Evolutionary conservation across 2,797 vertebrate genomes (phyloP).

Genomic region (Leptatherina wallacei): DNA sequence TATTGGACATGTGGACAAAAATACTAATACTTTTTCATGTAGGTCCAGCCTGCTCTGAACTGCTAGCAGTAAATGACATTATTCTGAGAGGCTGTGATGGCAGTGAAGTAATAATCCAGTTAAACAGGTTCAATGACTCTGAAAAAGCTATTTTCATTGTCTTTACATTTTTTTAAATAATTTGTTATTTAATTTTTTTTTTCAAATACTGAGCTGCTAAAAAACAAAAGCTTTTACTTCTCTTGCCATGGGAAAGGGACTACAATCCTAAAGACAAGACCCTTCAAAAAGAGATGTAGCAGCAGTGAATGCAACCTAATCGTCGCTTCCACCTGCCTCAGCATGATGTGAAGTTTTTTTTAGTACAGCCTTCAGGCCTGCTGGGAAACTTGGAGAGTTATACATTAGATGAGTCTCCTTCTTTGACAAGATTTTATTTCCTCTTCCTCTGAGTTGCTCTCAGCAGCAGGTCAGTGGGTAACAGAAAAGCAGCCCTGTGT

Average conservation of each 20-base stretch:
- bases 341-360: conserved; percentile 21
- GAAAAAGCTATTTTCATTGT: background rate
- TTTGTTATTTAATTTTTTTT: no score
- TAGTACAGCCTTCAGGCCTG: conserved; percentile 10
- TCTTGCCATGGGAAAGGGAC: background rate
- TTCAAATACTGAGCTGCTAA: background rate
- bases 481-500: conserved; percentile 67
- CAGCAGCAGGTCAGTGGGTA: conserved; percentile 47
- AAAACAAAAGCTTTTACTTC: background rate
- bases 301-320: conserved; percentile 15
- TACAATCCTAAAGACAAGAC: background rate
- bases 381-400: conserved; percentile 40
- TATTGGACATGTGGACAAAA: background rate
- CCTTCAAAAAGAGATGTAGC: background rate
- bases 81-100: background rate
- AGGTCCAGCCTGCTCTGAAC: background rate
- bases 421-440: conserved; percentile 25
- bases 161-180: background rate
- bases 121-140: background rate
- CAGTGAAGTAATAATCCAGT: background rate
- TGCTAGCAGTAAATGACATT: background rate
- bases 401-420: conserved; percentile 44
- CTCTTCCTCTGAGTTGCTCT: conserved; percentile 47
- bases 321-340: conserved; percentile 40
- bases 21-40: background rate